These are phyloP conservation scores for Drosophila saltans DNA, from an alignment of 1,140 invertebrate species.

Conservation along the genomic window DNA sequence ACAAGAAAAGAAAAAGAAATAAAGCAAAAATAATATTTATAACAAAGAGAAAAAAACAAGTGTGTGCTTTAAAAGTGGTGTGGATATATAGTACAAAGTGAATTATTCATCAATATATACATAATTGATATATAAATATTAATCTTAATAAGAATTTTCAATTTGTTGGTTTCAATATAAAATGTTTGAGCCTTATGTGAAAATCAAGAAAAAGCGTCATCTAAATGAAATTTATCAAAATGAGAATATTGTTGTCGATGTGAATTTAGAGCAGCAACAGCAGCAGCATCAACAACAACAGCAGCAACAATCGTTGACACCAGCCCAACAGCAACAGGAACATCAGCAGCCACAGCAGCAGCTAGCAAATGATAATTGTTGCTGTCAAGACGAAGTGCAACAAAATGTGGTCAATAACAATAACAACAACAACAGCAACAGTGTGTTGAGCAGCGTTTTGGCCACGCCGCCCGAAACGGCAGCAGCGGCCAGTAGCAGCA, in stretches of 20 bases:
- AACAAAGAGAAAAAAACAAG: constrained; percentile 13
- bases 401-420: constrained; percentile 49
- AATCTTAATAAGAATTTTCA: constrained; percentile 25
- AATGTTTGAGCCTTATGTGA: constrained; percentile 83
- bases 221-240: constrained; percentile 76
- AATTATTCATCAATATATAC: constrained; percentile 16
- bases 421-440: constrained; percentile 30
- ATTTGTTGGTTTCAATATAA: constrained; percentile 45
- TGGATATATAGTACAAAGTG: constrained; percentile 11
- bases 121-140: constrained; percentile 20
- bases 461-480: constrained; percentile 34
- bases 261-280: constrained; percentile 66
- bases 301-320: constrained; percentile 15
- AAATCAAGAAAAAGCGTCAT: constrained; percentile 83
- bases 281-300: constrained; percentile 38
- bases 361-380: constrained; percentile 70
- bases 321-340: constrained; percentile 34
- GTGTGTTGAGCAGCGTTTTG: constrained; percentile 20
- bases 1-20: constrained; percentile 33
- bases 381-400: constrained; percentile 61
- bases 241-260: constrained; percentile 60
- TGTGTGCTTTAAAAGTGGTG: constrained; percentile 26
- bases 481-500: constrained; percentile 49
- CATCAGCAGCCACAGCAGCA: constrained; percentile 33
- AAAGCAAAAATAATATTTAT: constrained; percentile 41